A percentile compares a stretch with the other conserved stretches of the same genome.
Conservation (phyloP, 2,888 invertebrate genomes). For the Calephelis perditalis region DNA sequence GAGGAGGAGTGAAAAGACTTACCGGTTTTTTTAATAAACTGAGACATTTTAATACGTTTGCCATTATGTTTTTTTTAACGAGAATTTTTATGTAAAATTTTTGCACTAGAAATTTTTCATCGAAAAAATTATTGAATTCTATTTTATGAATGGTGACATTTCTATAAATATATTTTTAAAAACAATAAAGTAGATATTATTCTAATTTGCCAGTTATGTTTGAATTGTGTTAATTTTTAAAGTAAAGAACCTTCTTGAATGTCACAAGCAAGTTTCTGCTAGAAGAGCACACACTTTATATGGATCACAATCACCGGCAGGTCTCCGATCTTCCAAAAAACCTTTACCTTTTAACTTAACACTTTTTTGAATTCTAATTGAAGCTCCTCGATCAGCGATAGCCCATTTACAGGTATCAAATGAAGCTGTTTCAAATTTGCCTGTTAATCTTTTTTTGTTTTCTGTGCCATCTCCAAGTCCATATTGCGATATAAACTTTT, state of each 20-base stretch:
- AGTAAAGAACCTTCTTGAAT: constrained; percentile 1
- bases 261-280: constrained; percentile 45
- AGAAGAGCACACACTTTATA: constrained; percentile 79
- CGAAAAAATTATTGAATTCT: no score
- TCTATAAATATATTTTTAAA: background rate
- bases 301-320: constrained; percentile 95
- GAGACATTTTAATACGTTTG: constrained; percentile 28
- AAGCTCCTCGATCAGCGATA: constrained; percentile 94
- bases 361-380: constrained; percentile 94
- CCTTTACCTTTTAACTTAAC: constrained; percentile 92
- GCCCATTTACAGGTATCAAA: constrained; percentile 93
- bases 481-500: constrained; percentile 92
- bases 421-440: constrained; percentile 95
- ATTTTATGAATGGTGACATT: no score
- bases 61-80: constrained; percentile 23
- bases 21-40: constrained; percentile 25
- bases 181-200: constrained; percentile 7
- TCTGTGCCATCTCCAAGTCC: constrained; percentile 91
- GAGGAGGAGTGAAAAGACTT: constrained; percentile 28
- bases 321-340: constrained; percentile 95
- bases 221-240: background rate
- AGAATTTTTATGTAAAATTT: no score
- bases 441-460: constrained; percentile 95
- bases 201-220: background rate
- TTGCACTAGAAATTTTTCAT: no score